Base-by-base conservation (phyloP, 2,113 vertebrate species). In the Petroica traversi region DNA sequence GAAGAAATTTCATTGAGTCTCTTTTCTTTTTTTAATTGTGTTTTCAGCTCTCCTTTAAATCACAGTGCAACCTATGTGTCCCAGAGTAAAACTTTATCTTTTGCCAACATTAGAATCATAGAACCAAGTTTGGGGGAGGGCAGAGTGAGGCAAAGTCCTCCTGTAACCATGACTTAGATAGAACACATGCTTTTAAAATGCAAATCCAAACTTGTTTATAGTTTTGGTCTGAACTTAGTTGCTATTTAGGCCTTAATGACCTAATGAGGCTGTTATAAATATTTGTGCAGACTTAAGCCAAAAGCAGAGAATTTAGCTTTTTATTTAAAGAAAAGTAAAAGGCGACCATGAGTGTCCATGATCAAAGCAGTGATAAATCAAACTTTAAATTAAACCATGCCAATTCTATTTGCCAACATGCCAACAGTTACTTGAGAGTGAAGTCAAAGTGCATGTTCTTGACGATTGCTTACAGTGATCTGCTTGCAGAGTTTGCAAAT, bases 401-500 rank as follows among this genome's bases (percentile, higher is more conserved):
- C 76, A 51, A 25, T 55, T 87, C 40, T 82, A 29, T 87, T 95
- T 92, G 69, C 40, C 86, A 77, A 69, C 67, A 71, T 31, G 74
- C 51, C 81, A 82, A 83, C 59, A 71, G 28, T 31, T 80, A 80
- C 43, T 83, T 43, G 75, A 85, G 20, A 89, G 15, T 48, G 20
- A 94, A 88, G 55, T 88, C 67, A 83, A 51, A 59, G 58, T 80
- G 51, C 43, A 16, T 80, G 71, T 86, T 90, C 63, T 67, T 88
- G 45, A 92, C 85, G 85, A 75, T 26, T 80, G 77, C 58, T 85
- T 73, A 69, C 55, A 90, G 46, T 43, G 54, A 75, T 94, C 84
- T 93, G 78, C 71, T 89, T 88, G 67, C 63, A 71, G 80, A 82
- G 51, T 94, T 95, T 89, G 51, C 63, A 96, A 73, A 89, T 61